Evolutionary conservation across 2,113 vertebrate genomes (phyloP).

Genomic region (Lycaon pictus): DNA sequence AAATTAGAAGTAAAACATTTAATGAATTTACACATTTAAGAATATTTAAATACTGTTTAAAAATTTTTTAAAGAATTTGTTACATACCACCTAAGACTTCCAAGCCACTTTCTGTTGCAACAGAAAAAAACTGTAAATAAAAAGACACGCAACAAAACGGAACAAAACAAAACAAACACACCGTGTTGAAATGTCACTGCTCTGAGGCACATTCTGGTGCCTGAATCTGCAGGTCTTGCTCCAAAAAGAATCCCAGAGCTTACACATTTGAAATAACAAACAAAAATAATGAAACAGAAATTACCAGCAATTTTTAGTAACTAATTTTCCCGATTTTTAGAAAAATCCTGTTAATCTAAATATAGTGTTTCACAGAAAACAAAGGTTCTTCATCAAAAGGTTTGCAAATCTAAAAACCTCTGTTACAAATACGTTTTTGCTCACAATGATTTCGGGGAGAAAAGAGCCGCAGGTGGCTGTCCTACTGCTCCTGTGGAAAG

Average conservation of each 20-base stretch:
- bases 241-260: conserved; percentile 84
- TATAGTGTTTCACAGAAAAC: conserved; percentile 99
- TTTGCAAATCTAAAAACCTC: conserved; percentile 97
- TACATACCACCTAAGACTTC: conserved; percentile 96
- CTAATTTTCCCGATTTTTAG: conserved; percentile 92
- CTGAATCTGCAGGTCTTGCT: conserved; percentile 86
- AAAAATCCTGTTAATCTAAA: conserved; percentile 97
- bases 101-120: conserved; percentile 95
- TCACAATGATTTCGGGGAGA: conserved; percentile 90
- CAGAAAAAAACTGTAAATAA: conserved; percentile 90
- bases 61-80: conserved; percentile 87
- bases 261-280: conserved; percentile 87
- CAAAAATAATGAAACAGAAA: conserved; percentile 82
- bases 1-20: conserved; percentile 92
- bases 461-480: conserved; percentile 76
- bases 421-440: conserved; percentile 93
- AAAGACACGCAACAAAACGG: conserved; percentile 64
- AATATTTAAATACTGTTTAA: conserved; percentile 94
- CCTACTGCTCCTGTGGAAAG: conserved; percentile 96
- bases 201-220: conserved; percentile 91
- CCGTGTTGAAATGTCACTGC: conserved; percentile 94
- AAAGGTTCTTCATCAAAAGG: conserved; percentile 95
- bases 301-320: conserved; percentile 92
- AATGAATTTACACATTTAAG: conserved; percentile 93
- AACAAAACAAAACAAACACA: conserved; percentile 59